Conservation (phyloP, 1,140 invertebrate species). For the Eciton burchellii region DNA sequence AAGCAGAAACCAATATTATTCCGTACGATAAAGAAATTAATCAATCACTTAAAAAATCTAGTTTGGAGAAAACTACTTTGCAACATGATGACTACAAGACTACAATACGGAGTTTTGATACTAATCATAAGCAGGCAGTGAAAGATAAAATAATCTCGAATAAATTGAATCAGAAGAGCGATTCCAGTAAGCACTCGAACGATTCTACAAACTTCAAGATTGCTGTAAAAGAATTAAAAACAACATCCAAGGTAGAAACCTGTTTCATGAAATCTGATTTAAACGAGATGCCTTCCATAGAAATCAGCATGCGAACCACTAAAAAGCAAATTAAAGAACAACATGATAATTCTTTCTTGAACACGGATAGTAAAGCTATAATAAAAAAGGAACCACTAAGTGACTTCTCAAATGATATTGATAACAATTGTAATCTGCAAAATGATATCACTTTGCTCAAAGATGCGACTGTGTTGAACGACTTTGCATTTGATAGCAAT, state of each 20-base stretch:
- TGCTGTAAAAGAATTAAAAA: conserved; percentile 13
- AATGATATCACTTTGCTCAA: conserved; percentile 1
- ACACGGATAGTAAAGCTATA: not conserved
- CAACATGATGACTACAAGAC: conserved; percentile 3
- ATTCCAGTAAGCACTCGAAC: not conserved
- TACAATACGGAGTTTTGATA: not conserved
- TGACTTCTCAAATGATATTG: not conserved
- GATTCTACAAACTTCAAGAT: conserved; percentile 11
- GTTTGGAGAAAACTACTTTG: not conserved
- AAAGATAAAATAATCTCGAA: not conserved
- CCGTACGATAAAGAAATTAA: not conserved
- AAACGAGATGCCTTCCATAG: not conserved
- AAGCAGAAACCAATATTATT: not conserved
- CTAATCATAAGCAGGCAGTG: not conserved
- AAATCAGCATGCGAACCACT: not conserved
- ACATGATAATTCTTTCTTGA: conserved; percentile 3
- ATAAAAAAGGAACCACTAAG: conserved; percentile 45
- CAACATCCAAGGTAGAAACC: not conserved
- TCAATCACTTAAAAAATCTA: not conserved
- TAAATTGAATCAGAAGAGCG: not conserved
- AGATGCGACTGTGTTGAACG: not conserved
- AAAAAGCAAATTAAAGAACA: not conserved
- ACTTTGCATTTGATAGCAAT: conserved; percentile 58
- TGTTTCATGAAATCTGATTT: not conserved
- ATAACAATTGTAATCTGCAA: conserved; percentile 16